Conservation (phyloP, 1,140 invertebrate genomes). For the Drosophila sturtevanti region DNA sequence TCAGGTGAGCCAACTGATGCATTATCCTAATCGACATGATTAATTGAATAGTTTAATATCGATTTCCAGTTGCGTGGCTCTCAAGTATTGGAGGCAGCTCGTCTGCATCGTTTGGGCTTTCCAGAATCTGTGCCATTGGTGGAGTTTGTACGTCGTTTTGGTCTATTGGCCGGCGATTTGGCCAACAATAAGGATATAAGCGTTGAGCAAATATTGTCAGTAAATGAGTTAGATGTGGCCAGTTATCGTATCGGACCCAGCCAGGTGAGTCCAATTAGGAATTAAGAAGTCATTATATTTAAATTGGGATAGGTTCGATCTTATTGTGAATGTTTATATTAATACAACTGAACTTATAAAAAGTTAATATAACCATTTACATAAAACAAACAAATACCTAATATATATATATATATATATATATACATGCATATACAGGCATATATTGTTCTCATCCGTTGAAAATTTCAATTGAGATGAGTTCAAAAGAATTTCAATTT, state of each 20-base stretch:
- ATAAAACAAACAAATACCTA: too few relatives aligned
- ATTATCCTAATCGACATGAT: fast-evolving
- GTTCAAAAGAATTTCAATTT: too few relatives aligned
- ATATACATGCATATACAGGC: too few relatives aligned
- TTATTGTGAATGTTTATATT: too few relatives aligned
- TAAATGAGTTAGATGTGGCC: constrained; percentile 93
- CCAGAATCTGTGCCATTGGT: constrained; percentile 93
- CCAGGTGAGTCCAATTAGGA: constrained; percentile 87
- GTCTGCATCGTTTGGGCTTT: constrained; percentile 96
- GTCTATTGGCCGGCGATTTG: constrained; percentile 67
- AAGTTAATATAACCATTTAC: too few relatives aligned
- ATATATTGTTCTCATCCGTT: too few relatives aligned
- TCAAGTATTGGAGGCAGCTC: constrained; percentile 94
- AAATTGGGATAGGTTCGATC: too few relatives aligned
- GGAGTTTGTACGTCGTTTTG: constrained; percentile 90
- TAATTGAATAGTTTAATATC: background rate
- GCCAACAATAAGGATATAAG: constrained; percentile 85
- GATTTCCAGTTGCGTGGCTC: constrained; percentile 89
- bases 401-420: too few relatives aligned
- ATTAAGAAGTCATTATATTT: too few relatives aligned
- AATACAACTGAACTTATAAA: too few relatives aligned
- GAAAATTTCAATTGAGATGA: too few relatives aligned
- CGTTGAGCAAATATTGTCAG: constrained; percentile 91
- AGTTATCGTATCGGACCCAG: constrained; percentile 95
- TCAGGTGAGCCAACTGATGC: constrained; percentile 84